A percentile compares a stretch with the other conserved stretches of the same genome.
These are phyloP conservation scores for Phytoseiulus persimilis DNA, from an alignment of 2,888 invertebrate genomes.

Conservation along the genomic window DNA sequence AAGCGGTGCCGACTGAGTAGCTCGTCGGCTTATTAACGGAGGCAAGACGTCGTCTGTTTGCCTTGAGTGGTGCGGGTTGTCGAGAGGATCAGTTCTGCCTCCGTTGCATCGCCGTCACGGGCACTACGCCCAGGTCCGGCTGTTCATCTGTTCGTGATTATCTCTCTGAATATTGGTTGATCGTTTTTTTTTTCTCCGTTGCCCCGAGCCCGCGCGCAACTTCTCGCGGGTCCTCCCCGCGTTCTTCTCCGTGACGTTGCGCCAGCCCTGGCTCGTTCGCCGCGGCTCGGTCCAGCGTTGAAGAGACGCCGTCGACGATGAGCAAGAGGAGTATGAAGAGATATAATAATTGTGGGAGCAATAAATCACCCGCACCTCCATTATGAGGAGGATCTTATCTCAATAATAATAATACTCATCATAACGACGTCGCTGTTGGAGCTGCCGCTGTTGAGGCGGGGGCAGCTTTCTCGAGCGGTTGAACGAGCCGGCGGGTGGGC, in stretches of 20 bases:
- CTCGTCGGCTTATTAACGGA: background rate
- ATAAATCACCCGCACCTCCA: background rate
- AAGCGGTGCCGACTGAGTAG: background rate
- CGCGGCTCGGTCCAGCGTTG: background rate
- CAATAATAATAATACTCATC: background rate
- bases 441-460: too few species aligned
- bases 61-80: background rate
- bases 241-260: background rate
- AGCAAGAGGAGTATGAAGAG: background rate
- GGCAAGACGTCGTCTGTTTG: background rate
- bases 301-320: background rate
- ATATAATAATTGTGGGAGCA: background rate
- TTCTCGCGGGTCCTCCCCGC: background rate
- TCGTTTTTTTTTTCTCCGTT: background rate
- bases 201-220: too few species aligned
- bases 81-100: background rate
- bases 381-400: background rate
- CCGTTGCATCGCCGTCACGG: background rate
- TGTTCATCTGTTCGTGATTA: background rate
- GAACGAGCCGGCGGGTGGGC: too few species aligned
- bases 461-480: too few species aligned
- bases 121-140: background rate
- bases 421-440: background rate
- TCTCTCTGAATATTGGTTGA: background rate
- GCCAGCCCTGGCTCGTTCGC: background rate